Base-by-base conservation (phyloP, 1,140 invertebrate genomes). In the Potamilus streckersoni region DNA sequence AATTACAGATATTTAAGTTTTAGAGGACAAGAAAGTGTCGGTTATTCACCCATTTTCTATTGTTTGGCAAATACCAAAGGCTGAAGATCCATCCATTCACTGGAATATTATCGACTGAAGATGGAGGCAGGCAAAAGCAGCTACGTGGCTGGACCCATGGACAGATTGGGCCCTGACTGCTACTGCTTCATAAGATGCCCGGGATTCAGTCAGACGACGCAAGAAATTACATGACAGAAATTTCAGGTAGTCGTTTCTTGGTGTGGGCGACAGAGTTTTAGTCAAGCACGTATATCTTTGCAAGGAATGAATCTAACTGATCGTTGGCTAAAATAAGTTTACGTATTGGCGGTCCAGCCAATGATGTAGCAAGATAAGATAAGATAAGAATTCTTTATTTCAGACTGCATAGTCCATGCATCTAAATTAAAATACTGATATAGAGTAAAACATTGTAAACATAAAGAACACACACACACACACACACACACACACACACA, bases 1-100 rank as follows among this genome's bases (percentile, higher is more conserved):
- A 49, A 6, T 49, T 49, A 6, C 38, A 49, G 38, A 49, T 49
- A 8, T 49, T 49, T 8, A 0, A 49, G 38, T 49, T 59, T 59
- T n/a, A 82, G 74, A 8, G 62, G 23, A 19, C 70, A 78, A 73
- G 75, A 78, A 6, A 61, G 59, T 20, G 80, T 69, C 1, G 60
- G 69, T 14, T 78, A 64, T 78, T 62, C 14, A 73, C 80, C 8
- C 71, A 72, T 62, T 75, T 73, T 27, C 55, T 82, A 6, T 73
- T 78, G 73, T 82, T 82, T 75, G 73, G 75, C 3, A 56, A 79
- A 62, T 64, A 78, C n/a, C 79, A 71, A 14, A 73, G 74, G 20
- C 61, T 76, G 49, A 57, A 74, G 2, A 73, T 78, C 49, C 79
- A 82, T 69, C 17, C 77, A 3, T 65, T 61, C 49, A 69, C 78